Evolutionary conservation across 2,888 invertebrate species (phyloP), one percentile per base, ranked within the genome.

Genomic region (Drosophila nigricruria): DNA sequence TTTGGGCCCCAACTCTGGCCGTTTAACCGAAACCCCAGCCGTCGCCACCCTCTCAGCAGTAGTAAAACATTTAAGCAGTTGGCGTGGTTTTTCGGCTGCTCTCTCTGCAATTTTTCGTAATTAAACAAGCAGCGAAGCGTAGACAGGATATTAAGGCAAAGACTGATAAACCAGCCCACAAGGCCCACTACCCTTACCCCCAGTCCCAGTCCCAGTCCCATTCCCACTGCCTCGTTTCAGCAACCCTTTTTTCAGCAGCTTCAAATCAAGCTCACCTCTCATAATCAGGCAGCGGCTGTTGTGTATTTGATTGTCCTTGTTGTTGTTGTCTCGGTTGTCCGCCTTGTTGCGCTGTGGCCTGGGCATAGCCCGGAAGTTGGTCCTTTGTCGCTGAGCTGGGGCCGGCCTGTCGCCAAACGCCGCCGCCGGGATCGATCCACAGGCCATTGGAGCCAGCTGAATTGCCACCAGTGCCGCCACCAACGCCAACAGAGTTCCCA

Each of bases 391-490:
- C 87, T 3, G 53, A 5, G 53, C 38, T 8, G 53, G 36, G 25
- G 71, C 90, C 54, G 61, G 92, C 91, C 87, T 93, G 93, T 89
- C 93, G 91, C 93, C 93, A 93, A 81, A 93, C 92, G 66, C 93
- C 93, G 68, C 93, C 93, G 65, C 91, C 92, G 53, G 93, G 93
- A 92, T 93, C 93, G 88, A 93, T 93, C 93, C 93, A 93, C 61
- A 93, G 90, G 16, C 92, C 92, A 67, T 70, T 77, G 45, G 82
- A 76, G 57, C 85, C 85, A 43, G 38, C 25, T 27, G 77, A 47
- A 72, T 65, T 82, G 66, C 71, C 65, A 58, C 57, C 71, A 57
- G 32, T 60, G 12, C 20, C 42, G 54, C 62, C 63, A 1, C 40
- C 49, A 34, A 36, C 20, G 56, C 76, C 58, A 30, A 12, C 50